Evolutionary conservation across 2,888 invertebrate species (phyloP), one percentile per base, ranked within the genome.

Genomic region (Andrena bicolor): DNA sequence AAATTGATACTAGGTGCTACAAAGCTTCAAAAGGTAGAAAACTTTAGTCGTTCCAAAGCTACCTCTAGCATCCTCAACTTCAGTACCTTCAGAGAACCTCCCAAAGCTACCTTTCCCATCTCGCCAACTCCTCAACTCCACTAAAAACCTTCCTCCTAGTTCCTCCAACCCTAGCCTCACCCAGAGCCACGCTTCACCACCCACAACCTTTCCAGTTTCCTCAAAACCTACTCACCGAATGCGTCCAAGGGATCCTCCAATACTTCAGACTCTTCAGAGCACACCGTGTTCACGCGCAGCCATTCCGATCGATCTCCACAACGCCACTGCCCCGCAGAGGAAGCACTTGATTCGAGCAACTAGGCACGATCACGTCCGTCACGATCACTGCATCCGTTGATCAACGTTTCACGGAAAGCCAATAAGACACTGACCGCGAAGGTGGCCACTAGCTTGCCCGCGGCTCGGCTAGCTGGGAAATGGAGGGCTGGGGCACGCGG

Each of bases 261-360:
- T 20, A 41, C 16, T n/a, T 64, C 79, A 41, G 49, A 16, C 26
- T 41, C 16, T 13, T 64, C 79, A 41, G 35, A 56, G 26, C 10
- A 32, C 32, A 4, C 8, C 10, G 26, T 32, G 35, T 56, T 26
- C 35, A 10, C 8, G 2, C 51, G 32, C 35, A 20, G 65, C 20
- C 75, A 70, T 75, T 26, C 26, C n/a, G 20, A 66, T 66, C 53
- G 49, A 61, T 71, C 13, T 8, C 49, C n/a, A 26, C 41, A 20
- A 58, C 23, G 51, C 2, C 10, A 26, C 66, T 23, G 23, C 8
- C n/a, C n/a, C 65, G 74, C 81, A 80, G 51, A 65, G 74, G 81
- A 80, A 80, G 49, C 70, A 71, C 82, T 82, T 63, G 75, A 82
- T 71, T 75, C 49, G 30, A 75, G n/a, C 66, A 66, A 61, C 66